Conservation (phyloP, 2,113 vertebrate species). For the Coregonus clupeaformis region DNA sequence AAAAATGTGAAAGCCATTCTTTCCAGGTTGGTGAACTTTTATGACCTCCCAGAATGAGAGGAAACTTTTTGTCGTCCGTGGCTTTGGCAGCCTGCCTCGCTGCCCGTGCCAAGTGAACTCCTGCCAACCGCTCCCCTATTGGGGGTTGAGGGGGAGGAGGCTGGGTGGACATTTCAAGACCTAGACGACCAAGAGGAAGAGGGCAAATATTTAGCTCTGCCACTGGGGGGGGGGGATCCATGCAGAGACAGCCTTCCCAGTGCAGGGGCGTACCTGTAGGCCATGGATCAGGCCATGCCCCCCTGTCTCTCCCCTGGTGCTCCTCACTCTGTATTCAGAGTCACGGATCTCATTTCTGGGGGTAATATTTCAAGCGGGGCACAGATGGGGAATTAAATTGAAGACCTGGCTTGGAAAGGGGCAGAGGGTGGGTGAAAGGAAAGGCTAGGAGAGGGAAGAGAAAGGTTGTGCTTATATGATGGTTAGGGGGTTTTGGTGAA, state of each 20-base stretch:
- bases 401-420: slow-evolving; percentile 66
- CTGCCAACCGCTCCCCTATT: slow-evolving; percentile 35
- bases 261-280: slow-evolving; percentile 52
- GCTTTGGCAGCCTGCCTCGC: slow-evolving; percentile 58
- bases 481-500: slow-evolving; percentile 33
- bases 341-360: slow-evolving; percentile 82
- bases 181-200: slow-evolving; percentile 67
- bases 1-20: slow-evolving; percentile 61
- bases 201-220: slow-evolving; percentile 76
- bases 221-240: slow-evolving; percentile 58
- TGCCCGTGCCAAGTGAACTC: slow-evolving; percentile 52
- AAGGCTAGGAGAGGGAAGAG: slow-evolving; percentile 35
- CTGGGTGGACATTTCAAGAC: slow-evolving; percentile 67
- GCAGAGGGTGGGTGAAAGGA: slow-evolving; percentile 51
- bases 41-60: slow-evolving; percentile 57
- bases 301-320: slow-evolving; percentile 41
- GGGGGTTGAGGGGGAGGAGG: slow-evolving; percentile 25
- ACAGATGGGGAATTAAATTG: slow-evolving; percentile 80
- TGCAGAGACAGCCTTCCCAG: slow-evolving; percentile 29
- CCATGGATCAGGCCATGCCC: slow-evolving; percentile 56
- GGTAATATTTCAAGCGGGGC: slow-evolving; percentile 76
- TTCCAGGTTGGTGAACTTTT: slow-evolving; percentile 70
- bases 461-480: slow-evolving; percentile 42
- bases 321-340: slow-evolving; percentile 76
- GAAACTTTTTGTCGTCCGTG: slow-evolving; percentile 62